Evolutionary conservation across 2,113 vertebrate genomes (phyloP).

Genomic region (Chionomys nivalis): DNA sequence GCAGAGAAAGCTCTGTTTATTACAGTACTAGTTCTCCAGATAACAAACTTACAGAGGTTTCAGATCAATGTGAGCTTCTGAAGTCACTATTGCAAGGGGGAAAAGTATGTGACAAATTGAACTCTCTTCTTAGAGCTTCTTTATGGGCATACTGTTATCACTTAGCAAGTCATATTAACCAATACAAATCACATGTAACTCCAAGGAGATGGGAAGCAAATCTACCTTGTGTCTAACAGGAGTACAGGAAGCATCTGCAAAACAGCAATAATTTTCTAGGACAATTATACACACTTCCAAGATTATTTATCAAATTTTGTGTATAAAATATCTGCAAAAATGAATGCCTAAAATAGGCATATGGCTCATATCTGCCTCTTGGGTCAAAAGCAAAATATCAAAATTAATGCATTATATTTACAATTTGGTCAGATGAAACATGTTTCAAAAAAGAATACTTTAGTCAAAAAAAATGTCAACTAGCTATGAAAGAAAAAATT

Average conservation of each 20-base stretch:
- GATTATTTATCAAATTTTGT: constrained; percentile 6
- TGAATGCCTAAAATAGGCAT: not conserved
- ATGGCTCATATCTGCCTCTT: not conserved
- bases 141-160: not conserved
- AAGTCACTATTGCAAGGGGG: not conserved
- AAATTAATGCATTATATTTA: not conserved
- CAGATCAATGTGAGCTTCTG: not conserved
- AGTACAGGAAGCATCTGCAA: constrained; percentile 20
- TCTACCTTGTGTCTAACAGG: not conserved
- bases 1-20: not conserved
- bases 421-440: not conserved
- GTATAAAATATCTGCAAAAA: constrained; percentile 3
- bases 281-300: not conserved
- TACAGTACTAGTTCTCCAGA: not conserved
- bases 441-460: not conserved
- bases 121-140: constrained; percentile 14
- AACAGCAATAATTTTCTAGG: not conserved
- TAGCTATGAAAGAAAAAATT: not conserved
- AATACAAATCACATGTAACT: not conserved
- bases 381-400: not conserved
- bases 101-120: not conserved
- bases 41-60: not conserved
- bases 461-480: not conserved
- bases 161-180: not conserved
- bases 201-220: not conserved